Evolutionary conservation across 2,113 vertebrate species (phyloP).

Genomic region (Maccullochella peelii): DNA sequence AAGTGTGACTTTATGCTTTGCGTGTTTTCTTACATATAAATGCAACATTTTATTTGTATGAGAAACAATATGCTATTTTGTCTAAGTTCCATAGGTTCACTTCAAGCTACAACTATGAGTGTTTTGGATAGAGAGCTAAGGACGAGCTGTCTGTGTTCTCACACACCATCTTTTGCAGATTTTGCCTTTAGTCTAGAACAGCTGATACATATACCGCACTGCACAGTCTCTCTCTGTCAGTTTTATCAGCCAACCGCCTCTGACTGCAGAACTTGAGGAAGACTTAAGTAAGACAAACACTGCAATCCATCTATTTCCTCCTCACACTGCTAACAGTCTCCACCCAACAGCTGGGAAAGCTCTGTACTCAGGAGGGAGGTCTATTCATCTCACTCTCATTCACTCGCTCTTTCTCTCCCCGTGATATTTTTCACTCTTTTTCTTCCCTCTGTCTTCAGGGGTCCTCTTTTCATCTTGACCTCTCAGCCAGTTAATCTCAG

Average conservation of each 20-base stretch:
- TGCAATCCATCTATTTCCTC: constrained; percentile 34
- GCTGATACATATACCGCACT: not conserved
- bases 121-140: not conserved
- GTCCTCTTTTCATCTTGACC: constrained; percentile 62
- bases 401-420: constrained; percentile 23
- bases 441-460: constrained; percentile 26
- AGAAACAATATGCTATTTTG: not conserved
- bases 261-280: constrained; percentile 14
- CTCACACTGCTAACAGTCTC: constrained; percentile 17
- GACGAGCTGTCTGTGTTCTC: not conserved
- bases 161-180: not conserved
- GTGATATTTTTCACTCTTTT: constrained; percentile 33
- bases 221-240: not conserved
- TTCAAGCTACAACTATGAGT: not conserved
- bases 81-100: not conserved
- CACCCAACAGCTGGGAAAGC: constrained; percentile 39
- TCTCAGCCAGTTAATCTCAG: constrained; percentile 72
- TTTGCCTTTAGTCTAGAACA: not conserved
- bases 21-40: not conserved
- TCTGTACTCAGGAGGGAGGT: constrained; percentile 30
- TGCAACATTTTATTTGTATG: not conserved
- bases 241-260: not conserved
- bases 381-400: constrained; percentile 62
- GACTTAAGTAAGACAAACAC: constrained; percentile 27
- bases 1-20: not conserved